These are phyloP conservation scores for Meda fulgida DNA, from an alignment of 2,797 vertebrate genomes.

Conservation along the genomic window DNA sequence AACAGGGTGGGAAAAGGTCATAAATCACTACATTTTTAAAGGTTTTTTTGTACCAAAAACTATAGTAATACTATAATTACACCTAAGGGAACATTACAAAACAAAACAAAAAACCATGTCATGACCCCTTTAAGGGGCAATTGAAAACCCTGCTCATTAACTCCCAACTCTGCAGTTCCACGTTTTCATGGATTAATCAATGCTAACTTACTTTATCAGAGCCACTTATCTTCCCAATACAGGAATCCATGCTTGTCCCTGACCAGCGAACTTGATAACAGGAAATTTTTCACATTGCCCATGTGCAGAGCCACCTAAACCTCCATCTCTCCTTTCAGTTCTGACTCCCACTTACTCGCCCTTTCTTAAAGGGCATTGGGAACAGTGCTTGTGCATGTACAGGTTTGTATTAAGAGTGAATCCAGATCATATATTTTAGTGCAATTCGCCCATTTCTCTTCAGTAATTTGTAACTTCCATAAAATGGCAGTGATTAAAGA, in stretches of 20 bases:
- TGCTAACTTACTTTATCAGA: constrained; percentile 87
- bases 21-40: too few species aligned
- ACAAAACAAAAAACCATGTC: too few species aligned
- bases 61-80: too few species aligned
- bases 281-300: constrained; percentile 78
- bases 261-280: constrained; percentile 77
- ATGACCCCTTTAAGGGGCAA: constrained; percentile 68
- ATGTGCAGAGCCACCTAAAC: constrained; percentile 60
- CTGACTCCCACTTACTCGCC: constrained; percentile 62
- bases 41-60: too few species aligned
- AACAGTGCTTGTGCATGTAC: constrained; percentile 54
- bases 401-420: constrained; percentile 65
- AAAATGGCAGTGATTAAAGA: too few species aligned
- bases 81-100: too few species aligned
- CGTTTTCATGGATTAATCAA: constrained; percentile 88
- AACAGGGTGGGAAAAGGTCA: too few species aligned
- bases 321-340: constrained; percentile 55
- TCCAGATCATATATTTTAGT: constrained; percentile 78
- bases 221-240: constrained; percentile 84
- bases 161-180: constrained; percentile 77
- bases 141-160: constrained; percentile 83
- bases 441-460: constrained; percentile 78
- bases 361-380: constrained; percentile 75
- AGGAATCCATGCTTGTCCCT: constrained; percentile 82
- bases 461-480: constrained; percentile 77